Evolutionary conservation across 2,113 vertebrate species (phyloP).

Genomic region (Varanus komodoensis): DNA sequence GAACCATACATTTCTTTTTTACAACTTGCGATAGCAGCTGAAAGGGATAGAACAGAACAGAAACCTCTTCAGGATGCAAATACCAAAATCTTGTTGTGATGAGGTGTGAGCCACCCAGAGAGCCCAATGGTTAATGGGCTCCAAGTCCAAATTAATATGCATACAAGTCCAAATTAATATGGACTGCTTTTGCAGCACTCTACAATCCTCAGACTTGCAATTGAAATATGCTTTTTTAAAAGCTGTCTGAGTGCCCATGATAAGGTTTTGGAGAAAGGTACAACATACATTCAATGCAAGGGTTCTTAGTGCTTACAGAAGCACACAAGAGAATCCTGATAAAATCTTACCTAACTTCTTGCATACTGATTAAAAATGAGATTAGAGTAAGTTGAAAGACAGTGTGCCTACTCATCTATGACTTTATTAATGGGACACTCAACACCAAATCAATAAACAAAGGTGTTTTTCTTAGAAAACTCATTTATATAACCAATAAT

Average conservation of each 20-base stretch:
- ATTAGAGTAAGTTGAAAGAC: conserved; percentile 58
- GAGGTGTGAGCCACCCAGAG: no score
- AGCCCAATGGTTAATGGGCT: no score
- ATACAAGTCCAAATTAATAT: no score
- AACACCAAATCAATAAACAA: background rate
- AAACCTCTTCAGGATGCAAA: conserved; percentile 60
- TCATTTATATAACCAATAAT: conserved; percentile 39
- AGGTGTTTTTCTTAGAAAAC: background rate
- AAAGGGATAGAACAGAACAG: conserved; percentile 50
- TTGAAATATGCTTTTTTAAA: conserved; percentile 49
- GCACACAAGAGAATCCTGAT: conserved; percentile 63
- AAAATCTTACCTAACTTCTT: conserved; percentile 64
- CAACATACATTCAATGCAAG: conserved; percentile 65
- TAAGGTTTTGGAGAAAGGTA: conserved; percentile 62
- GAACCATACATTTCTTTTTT: conserved; percentile 55
- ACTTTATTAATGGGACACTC: conserved; percentile 37
- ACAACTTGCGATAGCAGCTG: conserved; percentile 46
- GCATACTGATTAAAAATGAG: conserved; percentile 66
- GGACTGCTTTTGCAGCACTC: conserved; percentile 61
- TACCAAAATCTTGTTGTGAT: conserved; percentile 32
- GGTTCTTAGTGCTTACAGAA: conserved; percentile 54
- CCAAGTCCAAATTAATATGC: no score
- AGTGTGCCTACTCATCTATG: conserved; percentile 44
- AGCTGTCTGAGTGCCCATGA: conserved; percentile 63
- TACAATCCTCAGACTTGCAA: conserved; percentile 58